Base-by-base conservation (phyloP, 2,888 invertebrate species). In the Pandemis heparana region DNA sequence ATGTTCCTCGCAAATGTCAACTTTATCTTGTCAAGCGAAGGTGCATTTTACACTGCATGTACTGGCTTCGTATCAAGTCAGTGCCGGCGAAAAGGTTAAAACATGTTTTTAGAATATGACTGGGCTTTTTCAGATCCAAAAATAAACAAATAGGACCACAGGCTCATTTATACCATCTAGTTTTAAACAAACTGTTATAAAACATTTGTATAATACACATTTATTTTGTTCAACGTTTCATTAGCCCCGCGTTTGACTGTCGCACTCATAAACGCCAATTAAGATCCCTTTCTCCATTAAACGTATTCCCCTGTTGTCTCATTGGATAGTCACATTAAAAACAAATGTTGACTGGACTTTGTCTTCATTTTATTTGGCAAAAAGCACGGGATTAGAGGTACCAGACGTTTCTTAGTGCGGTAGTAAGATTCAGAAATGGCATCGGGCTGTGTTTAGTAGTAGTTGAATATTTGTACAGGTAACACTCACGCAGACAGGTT, bases 391-490 rank as follows among this genome's bases (percentile, higher is more conserved):
- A n/a, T 10, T 10, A 12, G 5, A 12, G 51, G 18, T 62, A 12
- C 8, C 41, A 3, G 4, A 32, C n/a, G 14, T 60, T 8, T 46
- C 23, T 53, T 46, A 23, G 6, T 46, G 43, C 63, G 4, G 23
- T 46, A n/a, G 18, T 7, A 46, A 46, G 23, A 23, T 1, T n/a
- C 43, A 18, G 14, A 1, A 5, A 23, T 23, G 23, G 46, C 63
- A 46, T 63, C 7, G 63, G 14, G 63, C 23, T 46, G 7, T 63
- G 63, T 46, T 14, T 63, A 63, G 43, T 23, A 46, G 51, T 65
- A 65, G 51, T 16, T 38, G 0, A 51, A 51, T 9, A 46, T 23
- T 16, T 41, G 32, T 16, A 32, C 64, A 16, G 64, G 38, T 3
- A 8, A 53, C 48, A 48, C 64, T 48, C 64, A 12, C 32, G 23